These are phyloP conservation scores for Chymomyza procnemis DNA, from an alignment of 2,888 invertebrate species.

Conservation along the genomic window DNA sequence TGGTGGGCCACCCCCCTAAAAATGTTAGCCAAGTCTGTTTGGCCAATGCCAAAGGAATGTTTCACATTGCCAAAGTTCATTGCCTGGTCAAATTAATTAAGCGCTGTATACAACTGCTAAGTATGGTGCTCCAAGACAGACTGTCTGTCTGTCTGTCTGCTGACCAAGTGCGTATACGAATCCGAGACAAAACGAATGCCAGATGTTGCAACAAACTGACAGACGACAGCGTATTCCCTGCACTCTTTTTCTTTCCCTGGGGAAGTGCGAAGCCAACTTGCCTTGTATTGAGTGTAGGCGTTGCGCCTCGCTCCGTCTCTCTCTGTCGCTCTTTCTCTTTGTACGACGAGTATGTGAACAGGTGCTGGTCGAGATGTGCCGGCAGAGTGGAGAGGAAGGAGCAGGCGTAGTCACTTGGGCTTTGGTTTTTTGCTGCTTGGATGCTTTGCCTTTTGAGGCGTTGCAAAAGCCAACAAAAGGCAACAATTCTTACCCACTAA, in stretches of 20 bases:
- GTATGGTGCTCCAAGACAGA: neutral
- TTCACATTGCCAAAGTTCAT: conserved; percentile 44
- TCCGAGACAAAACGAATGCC: conserved; percentile 9
- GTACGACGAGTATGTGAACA: conserved; percentile 9
- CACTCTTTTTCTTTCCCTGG: neutral
- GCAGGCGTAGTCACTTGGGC: neutral
- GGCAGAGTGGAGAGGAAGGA: neutral
- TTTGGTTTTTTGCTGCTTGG: conserved; percentile 17
- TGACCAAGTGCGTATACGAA: neutral
- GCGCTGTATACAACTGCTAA: conserved; percentile 36
- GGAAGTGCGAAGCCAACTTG: neutral
- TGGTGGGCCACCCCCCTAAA: too few relatives aligned
- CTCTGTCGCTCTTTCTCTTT: too few relatives aligned
- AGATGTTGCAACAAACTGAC: conserved; percentile 6
- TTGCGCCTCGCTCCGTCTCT: neutral
- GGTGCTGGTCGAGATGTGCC: conserved; percentile 20
- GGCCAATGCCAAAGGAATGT: conserved; percentile 16
- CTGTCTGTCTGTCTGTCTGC: neutral
- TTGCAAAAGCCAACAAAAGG: conserved; percentile 69
- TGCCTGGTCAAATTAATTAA: conserved; percentile 59
- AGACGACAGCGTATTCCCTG: neutral
- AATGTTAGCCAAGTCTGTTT: too few relatives aligned
- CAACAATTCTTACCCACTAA: conserved; percentile 71
- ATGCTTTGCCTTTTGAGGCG: conserved; percentile 40
- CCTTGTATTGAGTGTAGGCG: neutral